Evolutionary conservation across 1,140 invertebrate genomes (phyloP).

Genomic region (Zaprionus lachaisei): DNA sequence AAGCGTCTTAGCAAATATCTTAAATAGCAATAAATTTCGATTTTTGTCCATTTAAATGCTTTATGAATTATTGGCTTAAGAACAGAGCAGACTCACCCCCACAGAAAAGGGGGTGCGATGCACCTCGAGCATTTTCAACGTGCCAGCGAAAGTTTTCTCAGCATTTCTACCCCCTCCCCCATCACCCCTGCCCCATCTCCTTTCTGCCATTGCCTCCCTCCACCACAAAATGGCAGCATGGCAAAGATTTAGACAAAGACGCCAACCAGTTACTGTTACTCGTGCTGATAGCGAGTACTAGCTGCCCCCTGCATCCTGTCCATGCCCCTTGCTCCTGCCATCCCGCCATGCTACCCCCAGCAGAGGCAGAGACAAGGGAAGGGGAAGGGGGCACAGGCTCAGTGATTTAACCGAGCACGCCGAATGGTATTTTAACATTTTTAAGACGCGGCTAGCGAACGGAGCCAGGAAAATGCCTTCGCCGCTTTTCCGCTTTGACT

Average conservation of each 20-base stretch:
- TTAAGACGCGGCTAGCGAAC: conserved; percentile 45
- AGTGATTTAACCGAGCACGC: conserved; percentile 48
- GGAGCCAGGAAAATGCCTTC: conserved; percentile 19
- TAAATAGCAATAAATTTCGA: conserved; percentile 84
- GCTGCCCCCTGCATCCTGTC: conserved; percentile 8
- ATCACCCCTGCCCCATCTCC: neutral
- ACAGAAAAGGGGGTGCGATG: conserved; percentile 21
- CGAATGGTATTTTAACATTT: conserved; percentile 63
- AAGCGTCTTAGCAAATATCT: conserved; percentile 70
- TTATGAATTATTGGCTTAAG: conserved; percentile 84
- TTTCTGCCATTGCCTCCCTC: neutral
- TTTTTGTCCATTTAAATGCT: conserved; percentile 83
- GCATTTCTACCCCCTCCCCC: conserved; percentile 6
- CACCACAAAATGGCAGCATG: conserved; percentile 50
- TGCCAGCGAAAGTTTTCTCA: conserved; percentile 61
- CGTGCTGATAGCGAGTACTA: conserved; percentile 38
- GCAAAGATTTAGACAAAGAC: conserved; percentile 79
- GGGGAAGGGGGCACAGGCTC: neutral
- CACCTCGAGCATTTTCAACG: conserved; percentile 69
- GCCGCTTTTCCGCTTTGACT: conserved; percentile 1
- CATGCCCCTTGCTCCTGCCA: neutral
- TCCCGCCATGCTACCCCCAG: neutral
- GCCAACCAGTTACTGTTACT: conserved; percentile 60
- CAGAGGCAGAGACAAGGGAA: neutral
- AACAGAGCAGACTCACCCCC: conserved; percentile 18